Percentiles rank a stretch among this genome's conserved stretches.
phyloP scores from a whole-genome alignment of 2,113 vertebrate species.

The Theristicus caerulescens region DNA sequence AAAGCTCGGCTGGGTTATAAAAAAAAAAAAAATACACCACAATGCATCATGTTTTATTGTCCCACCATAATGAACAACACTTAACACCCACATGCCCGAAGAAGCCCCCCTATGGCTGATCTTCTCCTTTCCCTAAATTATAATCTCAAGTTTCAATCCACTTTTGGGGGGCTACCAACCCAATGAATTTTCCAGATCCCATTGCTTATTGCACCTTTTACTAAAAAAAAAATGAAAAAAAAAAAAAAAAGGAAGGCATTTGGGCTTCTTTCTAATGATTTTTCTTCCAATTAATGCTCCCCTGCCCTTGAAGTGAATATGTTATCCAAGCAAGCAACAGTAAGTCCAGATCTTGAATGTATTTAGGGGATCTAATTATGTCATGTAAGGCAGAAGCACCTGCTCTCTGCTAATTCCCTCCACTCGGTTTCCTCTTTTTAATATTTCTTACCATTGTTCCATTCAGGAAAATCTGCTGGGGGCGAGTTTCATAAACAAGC shows the following conservation, averaged over 20 bases:
- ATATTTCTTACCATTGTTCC: slow-evolving; percentile 72
- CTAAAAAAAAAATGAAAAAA: background rate
- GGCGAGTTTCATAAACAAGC: slow-evolving; percentile 39
- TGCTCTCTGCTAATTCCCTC: slow-evolving; percentile 67
- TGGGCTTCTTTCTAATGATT: background rate
- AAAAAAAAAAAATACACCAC: slow-evolving; percentile 56
- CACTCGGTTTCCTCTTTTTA: slow-evolving; percentile 35
- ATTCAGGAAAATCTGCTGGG: slow-evolving; percentile 55
- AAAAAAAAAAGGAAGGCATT: background rate
- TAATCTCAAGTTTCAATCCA: slow-evolving; percentile 3
- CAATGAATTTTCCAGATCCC: background rate
- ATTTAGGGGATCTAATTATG: slow-evolving; percentile 69
- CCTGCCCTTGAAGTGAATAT: slow-evolving; percentile 66
- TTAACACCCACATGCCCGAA: slow-evolving; percentile 64
- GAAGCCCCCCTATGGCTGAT: slow-evolving; percentile 13
- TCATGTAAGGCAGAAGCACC: slow-evolving; percentile 64
- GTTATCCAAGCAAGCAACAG: slow-evolving; percentile 55
- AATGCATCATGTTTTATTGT: slow-evolving; percentile 74
- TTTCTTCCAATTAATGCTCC: slow-evolving; percentile 37
- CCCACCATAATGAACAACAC: slow-evolving; percentile 67
- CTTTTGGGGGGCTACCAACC: slow-evolving; percentile 5
- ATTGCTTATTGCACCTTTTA: slow-evolving; percentile 14
- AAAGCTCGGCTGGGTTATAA: slow-evolving; percentile 61
- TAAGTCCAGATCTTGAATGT: slow-evolving; percentile 56
- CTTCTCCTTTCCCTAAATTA: background rate